These are phyloP conservation scores for Pachyseris speciosa DNA, from an alignment of 64 coral and sea anemone species.

Conservation along the genomic window DNA sequence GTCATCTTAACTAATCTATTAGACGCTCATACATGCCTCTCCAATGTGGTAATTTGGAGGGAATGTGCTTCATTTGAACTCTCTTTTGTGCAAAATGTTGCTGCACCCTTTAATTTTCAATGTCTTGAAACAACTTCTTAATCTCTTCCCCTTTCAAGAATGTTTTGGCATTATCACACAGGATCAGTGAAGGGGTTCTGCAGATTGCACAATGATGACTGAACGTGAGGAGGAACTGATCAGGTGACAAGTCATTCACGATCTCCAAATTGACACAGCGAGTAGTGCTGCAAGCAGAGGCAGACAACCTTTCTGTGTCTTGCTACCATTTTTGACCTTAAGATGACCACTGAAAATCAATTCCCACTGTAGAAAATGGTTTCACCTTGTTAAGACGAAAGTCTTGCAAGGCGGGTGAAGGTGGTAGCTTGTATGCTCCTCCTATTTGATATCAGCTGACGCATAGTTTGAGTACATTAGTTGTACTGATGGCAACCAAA, in stretches of 20 bases:
- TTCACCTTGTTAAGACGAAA: conserved; percentile 31
- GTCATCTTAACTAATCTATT: conserved; percentile 46
- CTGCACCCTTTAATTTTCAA: conserved; percentile 36
- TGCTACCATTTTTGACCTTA: conserved; percentile 39
- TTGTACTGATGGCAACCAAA: conserved; percentile 55
- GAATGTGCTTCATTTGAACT: conserved; percentile 50
- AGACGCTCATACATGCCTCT: conserved; percentile 45
- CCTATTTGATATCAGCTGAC: conserved; percentile 46
- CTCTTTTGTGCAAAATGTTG: conserved; percentile 33
- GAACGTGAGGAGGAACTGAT: conserved; percentile 59
- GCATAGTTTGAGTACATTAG: conserved; percentile 4
- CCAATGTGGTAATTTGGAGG: conserved; percentile 36
- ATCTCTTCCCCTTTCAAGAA: conserved; percentile 47
- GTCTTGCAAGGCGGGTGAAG: conserved; percentile 43
- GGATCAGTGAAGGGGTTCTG: conserved; percentile 9
- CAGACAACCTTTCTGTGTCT: conserved; percentile 25
- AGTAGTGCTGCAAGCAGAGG: conserved; percentile 46
- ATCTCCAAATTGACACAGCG: conserved; percentile 40
- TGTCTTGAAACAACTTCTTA: conserved; percentile 43
- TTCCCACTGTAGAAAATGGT: conserved; percentile 47
- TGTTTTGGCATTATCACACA: conserved; percentile 60
- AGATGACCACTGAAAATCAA: conserved; percentile 63
- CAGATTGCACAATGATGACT: conserved; percentile 28
- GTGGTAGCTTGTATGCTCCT: conserved; percentile 20
- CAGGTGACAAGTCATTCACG: conserved; percentile 54